Percentiles rank a stretch among this genome's conserved stretches.
Evolutionary conservation across 2,888 invertebrate species (phyloP).

Genomic region (Blera fallax): DNA sequence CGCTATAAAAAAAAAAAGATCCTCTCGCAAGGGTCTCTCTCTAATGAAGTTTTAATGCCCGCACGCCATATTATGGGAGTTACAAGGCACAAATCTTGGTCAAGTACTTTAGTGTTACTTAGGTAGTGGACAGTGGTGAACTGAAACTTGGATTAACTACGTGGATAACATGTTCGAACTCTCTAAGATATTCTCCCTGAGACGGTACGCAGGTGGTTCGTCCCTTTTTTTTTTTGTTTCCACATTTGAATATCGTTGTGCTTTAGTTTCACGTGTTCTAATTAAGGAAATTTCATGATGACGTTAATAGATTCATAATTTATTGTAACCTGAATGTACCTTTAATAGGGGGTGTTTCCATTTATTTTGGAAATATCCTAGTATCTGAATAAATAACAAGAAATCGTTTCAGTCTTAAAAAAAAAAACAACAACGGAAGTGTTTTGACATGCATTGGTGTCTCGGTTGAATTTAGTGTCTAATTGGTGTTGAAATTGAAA

Average conservation of each 20-base stretch:
- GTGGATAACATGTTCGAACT: conserved; percentile 78
- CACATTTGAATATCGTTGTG: not conserved
- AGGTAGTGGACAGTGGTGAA: conserved; percentile 65
- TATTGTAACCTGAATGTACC: not conserved
- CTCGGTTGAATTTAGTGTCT: conserved; percentile 22
- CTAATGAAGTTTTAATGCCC: conserved; percentile 76
- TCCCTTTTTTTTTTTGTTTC: not conserved
- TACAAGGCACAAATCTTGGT: conserved; percentile 31
- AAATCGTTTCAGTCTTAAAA: not conserved
- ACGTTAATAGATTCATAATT: conserved; percentile 46
- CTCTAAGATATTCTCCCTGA: conserved; percentile 79
- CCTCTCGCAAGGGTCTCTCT: not conserved
- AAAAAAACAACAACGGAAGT: not conserved
- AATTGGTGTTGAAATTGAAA: conserved; percentile 21
- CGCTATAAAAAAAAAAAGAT: not conserved
- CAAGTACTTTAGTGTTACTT: conserved; percentile 52
- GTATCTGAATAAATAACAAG: conserved; percentile 4
- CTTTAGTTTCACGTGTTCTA: conserved; percentile 20
- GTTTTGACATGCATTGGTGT: conserved; percentile 1
- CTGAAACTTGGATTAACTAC: conserved; percentile 32
- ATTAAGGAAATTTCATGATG: conserved; percentile 30
- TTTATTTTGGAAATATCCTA: not conserved
- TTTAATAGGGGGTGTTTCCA: not conserved
- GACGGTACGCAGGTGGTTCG: conserved; percentile 77
- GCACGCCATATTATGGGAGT: conserved; percentile 74